Conservation (phyloP, 2,113 vertebrate genomes). For the Brachyhypopomus gauderio region DNA sequence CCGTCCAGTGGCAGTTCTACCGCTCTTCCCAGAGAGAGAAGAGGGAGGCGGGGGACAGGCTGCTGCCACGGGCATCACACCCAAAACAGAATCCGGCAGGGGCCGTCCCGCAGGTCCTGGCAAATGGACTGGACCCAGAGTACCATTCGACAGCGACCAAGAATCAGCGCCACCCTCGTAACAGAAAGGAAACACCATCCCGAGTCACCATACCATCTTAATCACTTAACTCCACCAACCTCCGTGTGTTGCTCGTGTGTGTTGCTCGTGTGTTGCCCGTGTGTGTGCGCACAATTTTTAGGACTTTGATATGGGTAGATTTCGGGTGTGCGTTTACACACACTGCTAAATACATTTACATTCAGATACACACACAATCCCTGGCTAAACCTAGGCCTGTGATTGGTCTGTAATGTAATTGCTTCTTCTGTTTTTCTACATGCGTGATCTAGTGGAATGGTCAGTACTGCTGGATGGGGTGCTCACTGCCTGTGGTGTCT, state of each 20-base stretch:
- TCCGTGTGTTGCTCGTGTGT: not conserved
- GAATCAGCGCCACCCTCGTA: not conserved
- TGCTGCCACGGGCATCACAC: conserved; percentile 52
- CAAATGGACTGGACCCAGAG: conserved; percentile 13
- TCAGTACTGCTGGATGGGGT: too few species aligned
- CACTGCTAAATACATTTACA: not conserved
- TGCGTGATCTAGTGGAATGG: not conserved
- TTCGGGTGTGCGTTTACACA: not conserved
- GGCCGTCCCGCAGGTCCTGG: not conserved
- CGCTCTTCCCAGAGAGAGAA: conserved; percentile 46
- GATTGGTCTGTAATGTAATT: not conserved
- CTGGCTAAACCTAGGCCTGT: not conserved
- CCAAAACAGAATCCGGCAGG: conserved; percentile 59
- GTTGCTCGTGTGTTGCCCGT: too few species aligned
- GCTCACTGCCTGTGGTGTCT: too few species aligned
- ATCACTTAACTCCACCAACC: not conserved
- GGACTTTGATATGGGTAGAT: too few species aligned
- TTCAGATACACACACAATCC: not conserved
- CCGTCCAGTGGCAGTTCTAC: conserved; percentile 63
- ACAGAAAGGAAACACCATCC: not conserved
- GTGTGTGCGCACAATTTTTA: not conserved
- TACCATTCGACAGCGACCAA: conserved; percentile 15
- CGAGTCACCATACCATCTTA: not conserved
- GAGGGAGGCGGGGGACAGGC: conserved; percentile 53
- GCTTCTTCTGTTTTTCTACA: not conserved